Percentiles rank a stretch among this genome's conserved stretches.
phyloP scores from a whole-genome alignment of 1,140 invertebrate species.

The Geopemphigus sp. region DNA sequence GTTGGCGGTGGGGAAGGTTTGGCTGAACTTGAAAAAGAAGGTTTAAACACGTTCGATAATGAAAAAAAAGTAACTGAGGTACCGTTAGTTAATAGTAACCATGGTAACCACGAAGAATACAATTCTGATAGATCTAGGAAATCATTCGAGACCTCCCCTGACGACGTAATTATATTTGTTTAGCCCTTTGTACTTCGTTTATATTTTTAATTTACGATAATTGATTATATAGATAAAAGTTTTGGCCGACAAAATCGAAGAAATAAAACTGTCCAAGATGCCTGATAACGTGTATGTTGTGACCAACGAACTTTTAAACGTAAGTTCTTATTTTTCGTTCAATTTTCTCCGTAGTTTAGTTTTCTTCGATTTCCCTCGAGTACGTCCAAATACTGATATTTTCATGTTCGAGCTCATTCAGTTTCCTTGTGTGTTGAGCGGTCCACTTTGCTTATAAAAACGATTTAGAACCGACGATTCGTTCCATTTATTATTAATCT shows the following conservation, averaged over 20 bases:
- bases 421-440: too few species aligned
- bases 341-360: neutral
- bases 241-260: conserved; percentile 36
- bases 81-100: conserved; percentile 42
- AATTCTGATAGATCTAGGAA: too few species aligned
- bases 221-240: neutral
- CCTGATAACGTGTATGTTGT: conserved; percentile 2
- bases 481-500: too few species aligned
- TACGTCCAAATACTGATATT: too few species aligned
- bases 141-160: neutral
- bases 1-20: conserved; percentile 44
- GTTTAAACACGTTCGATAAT: conserved; percentile 38
- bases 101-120: neutral
- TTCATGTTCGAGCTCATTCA: too few species aligned
- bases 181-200: too few species aligned
- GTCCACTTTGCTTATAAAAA: too few species aligned
- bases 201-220: too few species aligned
- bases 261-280: conserved; percentile 14
- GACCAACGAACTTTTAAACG: conserved; percentile 20
- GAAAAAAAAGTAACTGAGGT: conserved; percentile 45
- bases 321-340: neutral
- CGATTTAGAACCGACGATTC: too few species aligned
- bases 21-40: conserved; percentile 36
- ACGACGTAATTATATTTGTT: conserved; percentile 21
- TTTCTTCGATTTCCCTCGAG: neutral